Evolutionary conservation across 2,113 vertebrate genomes (phyloP).

Genomic region (Steatornis caripensis): DNA sequence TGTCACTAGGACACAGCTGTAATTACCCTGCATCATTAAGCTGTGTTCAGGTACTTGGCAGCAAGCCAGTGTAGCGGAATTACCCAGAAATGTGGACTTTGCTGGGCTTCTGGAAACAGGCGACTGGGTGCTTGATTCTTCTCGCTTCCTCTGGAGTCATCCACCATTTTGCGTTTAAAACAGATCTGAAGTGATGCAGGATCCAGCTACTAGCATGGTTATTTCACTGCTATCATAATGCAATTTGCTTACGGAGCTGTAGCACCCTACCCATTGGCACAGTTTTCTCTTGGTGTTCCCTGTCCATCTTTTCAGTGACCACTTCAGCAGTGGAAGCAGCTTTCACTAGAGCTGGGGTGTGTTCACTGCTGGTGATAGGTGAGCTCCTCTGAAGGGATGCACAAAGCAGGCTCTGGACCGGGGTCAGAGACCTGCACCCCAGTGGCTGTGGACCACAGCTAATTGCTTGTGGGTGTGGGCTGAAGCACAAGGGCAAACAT

Average conservation of each 20-base stretch:
- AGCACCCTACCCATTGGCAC: rapidly evolving
- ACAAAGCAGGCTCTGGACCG: not conserved
- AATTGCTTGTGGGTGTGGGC: rapidly evolving
- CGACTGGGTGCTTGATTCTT: not conserved
- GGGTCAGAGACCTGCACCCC: not conserved
- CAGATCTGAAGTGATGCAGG: not conserved
- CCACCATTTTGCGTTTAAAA: not conserved
- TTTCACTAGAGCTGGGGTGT: not conserved
- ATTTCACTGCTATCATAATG: not conserved
- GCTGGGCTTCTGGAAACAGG: not conserved
- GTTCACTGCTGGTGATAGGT: not conserved
- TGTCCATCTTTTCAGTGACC: rapidly evolving
- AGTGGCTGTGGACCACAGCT: not conserved
- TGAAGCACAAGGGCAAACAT: not conserved
- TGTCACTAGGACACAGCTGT: not conserved
- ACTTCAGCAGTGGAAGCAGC: not conserved
- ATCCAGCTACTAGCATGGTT: not conserved
- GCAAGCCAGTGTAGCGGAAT: not conserved
- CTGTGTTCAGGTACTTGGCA: not conserved
- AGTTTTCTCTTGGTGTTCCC: not conserved
- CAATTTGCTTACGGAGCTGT: not conserved
- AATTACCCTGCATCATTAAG: not conserved
- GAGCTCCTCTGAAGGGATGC: not conserved
- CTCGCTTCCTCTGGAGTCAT: not conserved
- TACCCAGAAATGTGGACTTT: not conserved